Evolutionary conservation across 2,888 invertebrate genomes (phyloP).

Genomic region (Rhagonycha fulva): DNA sequence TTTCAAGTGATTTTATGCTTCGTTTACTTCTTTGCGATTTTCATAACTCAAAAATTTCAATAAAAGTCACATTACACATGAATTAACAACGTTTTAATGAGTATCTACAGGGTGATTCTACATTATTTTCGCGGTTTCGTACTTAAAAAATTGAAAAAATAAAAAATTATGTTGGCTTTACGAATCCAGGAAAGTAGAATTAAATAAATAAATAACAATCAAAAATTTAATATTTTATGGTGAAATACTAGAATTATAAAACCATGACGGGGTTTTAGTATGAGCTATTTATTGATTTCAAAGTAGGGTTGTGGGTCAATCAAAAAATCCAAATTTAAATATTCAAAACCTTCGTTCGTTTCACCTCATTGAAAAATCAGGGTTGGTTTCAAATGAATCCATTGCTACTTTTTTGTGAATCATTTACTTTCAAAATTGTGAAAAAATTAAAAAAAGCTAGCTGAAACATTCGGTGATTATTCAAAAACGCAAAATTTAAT

Average conservation of each 20-base stretch:
- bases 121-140: too few species aligned
- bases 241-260: background rate
- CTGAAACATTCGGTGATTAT: too few species aligned
- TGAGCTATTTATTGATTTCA: background rate
- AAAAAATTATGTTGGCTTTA: too few species aligned
- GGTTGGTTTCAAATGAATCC: too few species aligned
- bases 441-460: too few species aligned
- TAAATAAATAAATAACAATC: too few species aligned
- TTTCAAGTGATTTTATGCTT: background rate
- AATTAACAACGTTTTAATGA: background rate
- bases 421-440: too few species aligned
- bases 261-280: background rate
- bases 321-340: background rate
- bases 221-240: too few species aligned
- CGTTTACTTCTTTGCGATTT: background rate
- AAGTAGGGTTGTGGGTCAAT: background rate
- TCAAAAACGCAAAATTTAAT: too few species aligned
- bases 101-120: background rate
- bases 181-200: too few species aligned
- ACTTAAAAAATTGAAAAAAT: too few species aligned
- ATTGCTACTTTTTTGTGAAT: too few species aligned
- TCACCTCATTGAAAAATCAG: background rate
- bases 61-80: background rate
- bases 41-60: background rate
- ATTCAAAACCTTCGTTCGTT: background rate